phyloP scores from a whole-genome alignment of 2,113 vertebrate species.

The Puma concolor region DNA sequence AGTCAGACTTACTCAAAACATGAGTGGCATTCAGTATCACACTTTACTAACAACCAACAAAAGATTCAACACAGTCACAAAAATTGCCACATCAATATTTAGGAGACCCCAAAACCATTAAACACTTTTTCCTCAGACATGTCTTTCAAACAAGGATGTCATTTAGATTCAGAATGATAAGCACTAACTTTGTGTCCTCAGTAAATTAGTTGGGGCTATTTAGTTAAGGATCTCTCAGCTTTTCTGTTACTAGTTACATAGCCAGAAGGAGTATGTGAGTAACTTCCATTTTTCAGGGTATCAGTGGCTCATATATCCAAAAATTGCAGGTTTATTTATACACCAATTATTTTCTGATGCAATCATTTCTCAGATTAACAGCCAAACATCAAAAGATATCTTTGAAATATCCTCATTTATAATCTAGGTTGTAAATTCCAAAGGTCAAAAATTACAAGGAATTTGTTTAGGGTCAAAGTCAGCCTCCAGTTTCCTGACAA shows the following conservation, averaged over 20 bases:
- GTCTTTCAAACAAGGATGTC: neutral
- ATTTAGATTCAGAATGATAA: neutral
- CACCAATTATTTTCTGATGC: neutral
- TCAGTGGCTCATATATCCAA: neutral
- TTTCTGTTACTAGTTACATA: neutral
- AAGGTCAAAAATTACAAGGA: neutral
- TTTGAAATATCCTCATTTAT: neutral
- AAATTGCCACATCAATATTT: neutral
- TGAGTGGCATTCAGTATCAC: neutral
- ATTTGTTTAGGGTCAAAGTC: neutral
- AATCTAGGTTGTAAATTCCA: neutral
- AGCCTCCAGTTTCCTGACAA: neutral
- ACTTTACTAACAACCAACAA: neutral
- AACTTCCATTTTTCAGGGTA: neutral
- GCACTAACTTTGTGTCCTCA: neutral
- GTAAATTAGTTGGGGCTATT: neutral
- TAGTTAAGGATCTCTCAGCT: neutral
- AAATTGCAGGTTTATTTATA: neutral
- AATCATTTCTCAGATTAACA: neutral
- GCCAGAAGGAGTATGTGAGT: neutral
- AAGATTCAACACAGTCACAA: neutral
- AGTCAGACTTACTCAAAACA: neutral
- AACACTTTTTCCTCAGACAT: neutral
- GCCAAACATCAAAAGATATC: neutral
- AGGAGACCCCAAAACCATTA: neutral